Evolutionary conservation across 2,113 vertebrate genomes (phyloP).

Genomic region (Toxotes jaculatrix): DNA sequence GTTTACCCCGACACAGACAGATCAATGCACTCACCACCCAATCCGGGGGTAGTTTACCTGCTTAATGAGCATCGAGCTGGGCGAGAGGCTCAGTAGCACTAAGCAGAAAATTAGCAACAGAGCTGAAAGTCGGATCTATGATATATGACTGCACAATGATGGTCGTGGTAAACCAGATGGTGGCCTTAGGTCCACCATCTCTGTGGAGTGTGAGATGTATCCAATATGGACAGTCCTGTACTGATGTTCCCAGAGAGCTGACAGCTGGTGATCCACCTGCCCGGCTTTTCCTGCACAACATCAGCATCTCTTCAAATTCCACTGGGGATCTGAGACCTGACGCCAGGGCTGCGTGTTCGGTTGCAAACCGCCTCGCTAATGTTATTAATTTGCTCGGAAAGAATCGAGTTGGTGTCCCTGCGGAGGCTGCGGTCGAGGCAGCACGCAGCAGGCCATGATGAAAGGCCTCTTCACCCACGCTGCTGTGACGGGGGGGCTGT

Average conservation of each 20-base stretch:
- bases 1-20: background rate
- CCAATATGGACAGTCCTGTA: background rate
- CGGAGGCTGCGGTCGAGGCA: background rate
- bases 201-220: background rate
- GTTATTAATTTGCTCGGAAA: slow-evolving; percentile 66
- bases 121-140: background rate
- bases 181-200: background rate
- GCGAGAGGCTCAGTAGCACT: background rate
- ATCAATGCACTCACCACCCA: background rate
- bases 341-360: slow-evolving; percentile 29
- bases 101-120: background rate
- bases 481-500: slow-evolving; percentile 23
- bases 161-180: too few species aligned
- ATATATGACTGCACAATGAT: too few species aligned
- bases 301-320: too few species aligned
- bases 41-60: background rate
- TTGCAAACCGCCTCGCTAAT: slow-evolving; percentile 63
- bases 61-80: background rate
- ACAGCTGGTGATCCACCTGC: slow-evolving; percentile 51
- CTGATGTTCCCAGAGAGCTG: background rate
- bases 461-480: slow-evolving; percentile 22
- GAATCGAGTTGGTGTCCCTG: slow-evolving; percentile 66
- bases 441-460: slow-evolving; percentile 9
- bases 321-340: slow-evolving; percentile 37
- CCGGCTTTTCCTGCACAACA: too few species aligned